These are phyloP conservation scores for Olivierus martensii DNA, from an alignment of 1,140 invertebrate genomes.

Conservation along the genomic window DNA sequence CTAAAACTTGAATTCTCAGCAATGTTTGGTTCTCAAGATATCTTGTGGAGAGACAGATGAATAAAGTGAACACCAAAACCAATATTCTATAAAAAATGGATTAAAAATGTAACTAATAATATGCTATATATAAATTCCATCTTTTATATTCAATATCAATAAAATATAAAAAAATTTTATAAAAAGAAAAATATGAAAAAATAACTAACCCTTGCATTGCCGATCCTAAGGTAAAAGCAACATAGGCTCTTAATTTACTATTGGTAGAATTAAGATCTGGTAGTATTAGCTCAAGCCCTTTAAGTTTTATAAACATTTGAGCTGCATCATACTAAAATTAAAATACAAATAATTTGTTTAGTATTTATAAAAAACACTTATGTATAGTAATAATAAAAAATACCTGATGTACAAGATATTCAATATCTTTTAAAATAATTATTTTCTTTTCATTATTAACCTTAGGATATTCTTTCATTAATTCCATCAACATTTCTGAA, in stretches of 20 bases:
- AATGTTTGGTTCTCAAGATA: too few relatives aligned
- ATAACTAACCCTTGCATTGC: conserved; percentile 33
- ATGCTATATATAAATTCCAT: too few relatives aligned
- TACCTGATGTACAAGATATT: conserved; percentile 55
- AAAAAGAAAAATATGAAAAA: background rate
- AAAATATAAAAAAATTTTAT: too few relatives aligned
- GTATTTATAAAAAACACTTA: too few relatives aligned
- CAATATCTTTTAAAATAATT: conserved; percentile 47
- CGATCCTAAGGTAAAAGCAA: conserved; percentile 47
- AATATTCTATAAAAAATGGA: too few relatives aligned
- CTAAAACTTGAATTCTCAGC: too few relatives aligned
- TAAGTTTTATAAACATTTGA: conserved; percentile 47
- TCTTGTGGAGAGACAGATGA: too few relatives aligned
- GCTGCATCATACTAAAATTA: conserved; percentile 49
- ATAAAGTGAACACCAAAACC: too few relatives aligned
- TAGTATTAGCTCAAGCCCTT: conserved; percentile 42
- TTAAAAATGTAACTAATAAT: too few relatives aligned
- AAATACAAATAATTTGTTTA: too few relatives aligned
- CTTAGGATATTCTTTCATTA: conserved; percentile 40
- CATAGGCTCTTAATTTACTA: conserved; percentile 38
- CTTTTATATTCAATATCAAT: too few relatives aligned
- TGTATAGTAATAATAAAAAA: too few relatives aligned
- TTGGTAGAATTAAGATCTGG: conserved; percentile 49
- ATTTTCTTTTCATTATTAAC: conserved; percentile 34
- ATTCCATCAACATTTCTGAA: conserved; percentile 44